These are phyloP conservation scores for Syngnathoides biaculeatus DNA, from an alignment of 2,113 vertebrate species.

Conservation along the genomic window DNA sequence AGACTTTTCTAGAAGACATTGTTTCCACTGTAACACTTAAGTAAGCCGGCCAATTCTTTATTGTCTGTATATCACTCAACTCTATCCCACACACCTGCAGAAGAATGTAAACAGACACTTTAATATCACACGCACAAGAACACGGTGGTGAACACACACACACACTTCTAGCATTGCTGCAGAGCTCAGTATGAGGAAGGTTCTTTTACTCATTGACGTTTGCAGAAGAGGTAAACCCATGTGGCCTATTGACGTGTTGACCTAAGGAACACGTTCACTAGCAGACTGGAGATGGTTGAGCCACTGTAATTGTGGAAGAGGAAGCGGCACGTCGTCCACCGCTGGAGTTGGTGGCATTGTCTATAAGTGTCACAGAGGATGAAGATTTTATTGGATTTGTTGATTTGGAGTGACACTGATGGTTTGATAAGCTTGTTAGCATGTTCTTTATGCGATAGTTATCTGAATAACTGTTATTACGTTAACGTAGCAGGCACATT, in stretches of 20 bases:
- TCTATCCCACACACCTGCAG: neutral
- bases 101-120: constrained; percentile 18
- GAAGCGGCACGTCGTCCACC: no score
- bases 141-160: constrained; percentile 6
- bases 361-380: no score
- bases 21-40: neutral
- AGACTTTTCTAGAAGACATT: neutral
- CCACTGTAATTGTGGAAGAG: neutral
- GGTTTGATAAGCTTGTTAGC: no score
- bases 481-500: no score
- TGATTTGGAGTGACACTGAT: no score
- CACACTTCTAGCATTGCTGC: constrained; percentile 41
- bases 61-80: neutral
- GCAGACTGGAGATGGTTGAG: constrained; percentile 1
- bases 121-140: neutral
- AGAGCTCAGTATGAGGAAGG: constrained; percentile 52
- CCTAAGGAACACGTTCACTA: constrained; percentile 11
- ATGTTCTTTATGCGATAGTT: no score
- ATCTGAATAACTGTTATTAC: no score
- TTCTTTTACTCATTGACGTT: constrained; percentile 34
- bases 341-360: no score
- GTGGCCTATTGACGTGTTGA: constrained; percentile 22
- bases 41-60: neutral
- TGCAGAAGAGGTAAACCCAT: constrained; percentile 35
- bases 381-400: no score